These are phyloP conservation scores for Barnardius zonarius DNA, from an alignment of 2,113 vertebrate species.

Conservation along the genomic window DNA sequence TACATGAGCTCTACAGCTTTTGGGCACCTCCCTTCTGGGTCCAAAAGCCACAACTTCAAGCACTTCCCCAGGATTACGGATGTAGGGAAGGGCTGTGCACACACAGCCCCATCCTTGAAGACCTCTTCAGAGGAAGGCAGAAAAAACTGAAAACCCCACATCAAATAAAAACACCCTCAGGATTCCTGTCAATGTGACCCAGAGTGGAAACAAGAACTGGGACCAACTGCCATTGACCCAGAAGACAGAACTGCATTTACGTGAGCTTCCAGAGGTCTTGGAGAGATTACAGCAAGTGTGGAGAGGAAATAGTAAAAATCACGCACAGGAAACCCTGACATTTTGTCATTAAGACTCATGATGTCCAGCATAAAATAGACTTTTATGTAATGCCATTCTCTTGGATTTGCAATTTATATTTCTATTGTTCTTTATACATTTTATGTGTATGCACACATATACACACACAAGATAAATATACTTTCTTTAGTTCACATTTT, in stretches of 20 bases:
- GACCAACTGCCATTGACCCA: background rate
- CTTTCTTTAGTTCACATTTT: background rate
- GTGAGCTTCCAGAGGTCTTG: background rate
- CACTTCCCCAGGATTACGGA: background rate
- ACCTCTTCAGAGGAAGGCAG: background rate
- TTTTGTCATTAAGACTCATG: background rate
- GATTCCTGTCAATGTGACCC: background rate
- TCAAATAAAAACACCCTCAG: background rate
- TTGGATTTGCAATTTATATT: background rate
- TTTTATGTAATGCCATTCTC: background rate
- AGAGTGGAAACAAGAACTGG: background rate
- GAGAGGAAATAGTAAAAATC: constrained; percentile 20
- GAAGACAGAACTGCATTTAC: background rate
- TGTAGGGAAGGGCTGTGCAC: no score
- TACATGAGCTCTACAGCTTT: background rate
- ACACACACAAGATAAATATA: background rate
- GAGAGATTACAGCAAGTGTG: background rate
- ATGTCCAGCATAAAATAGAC: background rate
- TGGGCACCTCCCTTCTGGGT: background rate
- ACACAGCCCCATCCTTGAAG: background rate
- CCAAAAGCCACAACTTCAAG: background rate
- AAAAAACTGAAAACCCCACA: background rate
- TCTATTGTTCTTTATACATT: background rate
- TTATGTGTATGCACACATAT: background rate
- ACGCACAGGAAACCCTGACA: background rate